phyloP scores from a whole-genome alignment of 2,113 vertebrate genomes.

The Pogonocichla stellata region DNA sequence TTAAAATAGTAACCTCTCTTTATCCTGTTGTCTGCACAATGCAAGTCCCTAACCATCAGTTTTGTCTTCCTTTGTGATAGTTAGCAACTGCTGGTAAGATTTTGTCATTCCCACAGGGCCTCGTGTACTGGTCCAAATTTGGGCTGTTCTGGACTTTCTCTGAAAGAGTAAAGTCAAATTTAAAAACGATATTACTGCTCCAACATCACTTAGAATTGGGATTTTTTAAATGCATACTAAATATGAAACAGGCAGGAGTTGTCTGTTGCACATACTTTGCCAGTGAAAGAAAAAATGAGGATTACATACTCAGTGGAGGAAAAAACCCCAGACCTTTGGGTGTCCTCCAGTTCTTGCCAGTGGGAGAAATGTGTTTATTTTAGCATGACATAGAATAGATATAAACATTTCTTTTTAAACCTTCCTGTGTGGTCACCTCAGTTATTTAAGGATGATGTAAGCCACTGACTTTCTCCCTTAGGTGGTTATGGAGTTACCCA shows the following conservation, averaged over 20 bases:
- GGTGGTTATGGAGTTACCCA: background rate
- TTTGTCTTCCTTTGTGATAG: background rate
- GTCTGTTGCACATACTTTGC: background rate
- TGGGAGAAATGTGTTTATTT: slow-evolving; percentile 2
- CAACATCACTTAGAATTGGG: background rate
- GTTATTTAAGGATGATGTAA: background rate
- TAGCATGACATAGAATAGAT: background rate
- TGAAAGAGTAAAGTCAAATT: background rate
- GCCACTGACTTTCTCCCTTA: background rate
- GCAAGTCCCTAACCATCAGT: background rate
- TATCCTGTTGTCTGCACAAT: background rate
- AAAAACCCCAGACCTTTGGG: background rate
- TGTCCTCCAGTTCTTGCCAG: slow-evolving; percentile 3
- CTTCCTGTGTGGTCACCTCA: slow-evolving; percentile 29
- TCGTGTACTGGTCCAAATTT: background rate
- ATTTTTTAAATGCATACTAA: background rate
- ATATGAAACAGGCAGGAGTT: background rate
- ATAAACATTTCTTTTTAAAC: slow-evolving; percentile 22
- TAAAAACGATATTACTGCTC: background rate
- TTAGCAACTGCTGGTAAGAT: background rate
- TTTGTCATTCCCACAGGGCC: background rate
- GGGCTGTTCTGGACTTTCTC: background rate
- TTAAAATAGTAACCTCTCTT: slow-evolving; percentile 36
- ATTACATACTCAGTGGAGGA: background rate
- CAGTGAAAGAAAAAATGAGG: background rate